Percentiles rank a stretch among this genome's conserved stretches.
These are phyloP conservation scores for Trogon surrucura DNA, from an alignment of 2,113 vertebrate species.

Conservation along the genomic window DNA sequence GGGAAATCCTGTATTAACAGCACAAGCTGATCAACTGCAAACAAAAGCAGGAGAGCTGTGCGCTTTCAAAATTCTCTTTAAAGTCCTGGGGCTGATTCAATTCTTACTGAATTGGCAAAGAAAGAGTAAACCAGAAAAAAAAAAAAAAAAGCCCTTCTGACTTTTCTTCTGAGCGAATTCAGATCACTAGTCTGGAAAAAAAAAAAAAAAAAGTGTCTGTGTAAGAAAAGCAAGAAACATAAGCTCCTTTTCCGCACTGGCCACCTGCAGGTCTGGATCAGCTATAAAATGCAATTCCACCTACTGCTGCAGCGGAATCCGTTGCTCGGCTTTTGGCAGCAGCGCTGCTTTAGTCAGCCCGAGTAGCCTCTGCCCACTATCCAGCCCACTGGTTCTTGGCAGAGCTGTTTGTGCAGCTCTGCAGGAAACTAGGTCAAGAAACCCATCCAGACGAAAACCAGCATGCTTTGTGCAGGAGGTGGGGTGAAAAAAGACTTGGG, in stretches of 20 bases:
- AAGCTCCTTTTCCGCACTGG: not conserved
- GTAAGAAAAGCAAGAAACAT: not conserved
- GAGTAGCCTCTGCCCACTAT: conserved; percentile 19
- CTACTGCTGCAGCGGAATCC: not conserved
- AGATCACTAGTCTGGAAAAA: not conserved
- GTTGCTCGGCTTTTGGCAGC: not conserved
- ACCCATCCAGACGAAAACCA: conserved; percentile 6
- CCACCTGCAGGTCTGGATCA: not conserved
- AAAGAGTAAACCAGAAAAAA: not conserved
- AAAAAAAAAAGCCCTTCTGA: not conserved
- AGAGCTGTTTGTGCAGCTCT: not conserved
- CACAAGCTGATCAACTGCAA: not conserved
- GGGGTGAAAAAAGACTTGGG: not conserved
- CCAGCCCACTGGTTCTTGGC: conserved; percentile 42
- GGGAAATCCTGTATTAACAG: not conserved
- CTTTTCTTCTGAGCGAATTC: not conserved
- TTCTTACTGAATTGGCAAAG: not conserved
- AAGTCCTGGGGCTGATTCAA: not conserved
- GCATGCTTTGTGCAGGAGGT: not conserved
- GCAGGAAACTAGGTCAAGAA: conserved; percentile 67
- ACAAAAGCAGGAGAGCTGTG: not conserved
- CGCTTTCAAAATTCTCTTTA: not conserved
- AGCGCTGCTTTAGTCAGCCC: not conserved
- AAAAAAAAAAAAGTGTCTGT: not conserved
- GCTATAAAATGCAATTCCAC: not conserved